Base-by-base conservation (phyloP, 1,140 invertebrate genomes). In the Lordiphosa collinella region DNA sequence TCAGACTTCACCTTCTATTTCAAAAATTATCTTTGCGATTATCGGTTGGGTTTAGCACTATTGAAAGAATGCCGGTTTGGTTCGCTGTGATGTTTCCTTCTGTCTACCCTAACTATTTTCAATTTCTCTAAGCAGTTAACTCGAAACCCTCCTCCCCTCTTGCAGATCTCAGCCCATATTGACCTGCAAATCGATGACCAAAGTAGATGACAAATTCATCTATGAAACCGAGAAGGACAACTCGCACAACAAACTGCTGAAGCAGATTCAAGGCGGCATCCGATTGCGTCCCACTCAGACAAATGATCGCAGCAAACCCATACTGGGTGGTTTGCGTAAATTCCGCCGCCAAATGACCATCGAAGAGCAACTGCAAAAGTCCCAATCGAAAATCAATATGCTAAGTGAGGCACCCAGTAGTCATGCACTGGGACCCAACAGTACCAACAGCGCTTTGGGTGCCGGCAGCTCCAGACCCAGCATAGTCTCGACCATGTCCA, bases 201-300 rank as follows among this genome's bases (percentile, higher is more conserved):
- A 92, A 82, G 92, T 92, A 48, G 93, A 94, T 70, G 91, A 91
- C 50, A 93, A 97, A 90, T 97, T 96, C 88, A 93, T 97, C 40
- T 97, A 96, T 89, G 95, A 96, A 82, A 96, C 95, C 9, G 96
- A 97, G 89, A 95, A 95, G 87, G 91, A 91, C 40, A 95, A 95
- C 74, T 92, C 94, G 52, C 95, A 96, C 89, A 96, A 97, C 88
- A 92, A 94, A 63, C 90, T 97, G 36, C 91, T 97, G 1, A 93
- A 94, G 88, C 93, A 96, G 90, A 97, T 97, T 76, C 93, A 95
- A 80, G 89, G 91, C 44, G 96, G 96, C 29, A 90, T 96, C 0
- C 92, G 90, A 78, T 89, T 97, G 49, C 95, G 95, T 78, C 93
- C 92, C 52, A 93, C 93, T 0, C 93, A 93, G 88, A 94, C 93